phyloP scores from a whole-genome alignment of 2,113 vertebrate genomes.

The Burhinus oedicnemus region DNA sequence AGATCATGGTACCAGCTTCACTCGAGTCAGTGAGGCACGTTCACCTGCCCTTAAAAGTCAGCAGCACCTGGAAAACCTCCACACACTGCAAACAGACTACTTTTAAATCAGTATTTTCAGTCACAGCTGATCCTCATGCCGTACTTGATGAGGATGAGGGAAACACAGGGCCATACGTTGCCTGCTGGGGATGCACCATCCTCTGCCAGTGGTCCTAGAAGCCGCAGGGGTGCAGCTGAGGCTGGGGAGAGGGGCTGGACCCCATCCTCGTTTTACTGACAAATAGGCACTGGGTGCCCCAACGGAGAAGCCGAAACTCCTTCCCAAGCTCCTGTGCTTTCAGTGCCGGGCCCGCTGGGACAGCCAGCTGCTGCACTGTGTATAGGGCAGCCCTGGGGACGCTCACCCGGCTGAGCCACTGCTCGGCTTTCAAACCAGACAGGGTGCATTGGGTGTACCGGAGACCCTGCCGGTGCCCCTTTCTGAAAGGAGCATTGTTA shows the following conservation, averaged over 20 bases:
- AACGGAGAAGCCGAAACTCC: accelerated
- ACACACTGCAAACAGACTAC: background rate
- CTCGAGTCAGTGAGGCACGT: background rate
- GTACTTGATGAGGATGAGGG: background rate
- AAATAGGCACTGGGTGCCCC: background rate
- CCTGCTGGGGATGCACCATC: background rate
- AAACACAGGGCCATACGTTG: accelerated
- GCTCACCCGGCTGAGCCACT: accelerated
- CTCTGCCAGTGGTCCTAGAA: background rate
- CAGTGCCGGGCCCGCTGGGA: accelerated
- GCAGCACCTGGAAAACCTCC: background rate
- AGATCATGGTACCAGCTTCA: background rate
- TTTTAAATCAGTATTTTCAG: background rate
- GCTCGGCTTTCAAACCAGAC: background rate
- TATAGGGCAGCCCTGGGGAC: background rate
- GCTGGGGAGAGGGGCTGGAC: no score
- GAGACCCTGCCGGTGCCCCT: conserved; percentile 20
- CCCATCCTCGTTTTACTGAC: background rate
- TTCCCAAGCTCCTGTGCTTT: background rate
- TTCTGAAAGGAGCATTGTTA: conserved; percentile 58
- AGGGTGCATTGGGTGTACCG: background rate
- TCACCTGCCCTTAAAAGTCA: background rate
- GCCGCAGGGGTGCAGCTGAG: background rate
- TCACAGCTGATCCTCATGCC: background rate
- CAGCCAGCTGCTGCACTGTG: background rate